phyloP scores from a whole-genome alignment of 2,113 vertebrate genomes.

The Pungitius pungitius region DNA sequence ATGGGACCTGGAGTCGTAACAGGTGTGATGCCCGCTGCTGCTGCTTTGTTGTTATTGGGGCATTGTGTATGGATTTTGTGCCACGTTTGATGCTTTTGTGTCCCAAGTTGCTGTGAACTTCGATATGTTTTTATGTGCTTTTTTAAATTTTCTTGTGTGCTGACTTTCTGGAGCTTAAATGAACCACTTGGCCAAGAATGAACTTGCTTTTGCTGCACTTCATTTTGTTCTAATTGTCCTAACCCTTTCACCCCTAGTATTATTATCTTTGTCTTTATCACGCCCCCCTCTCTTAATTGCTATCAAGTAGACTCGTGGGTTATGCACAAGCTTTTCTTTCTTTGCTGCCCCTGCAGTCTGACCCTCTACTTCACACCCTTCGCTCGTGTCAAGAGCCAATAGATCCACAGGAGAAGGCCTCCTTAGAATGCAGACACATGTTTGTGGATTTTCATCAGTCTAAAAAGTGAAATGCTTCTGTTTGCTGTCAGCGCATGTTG shows the following conservation, averaged over 20 bases:
- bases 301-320: neutral
- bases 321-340: conserved; percentile 18
- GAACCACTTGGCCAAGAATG: neutral
- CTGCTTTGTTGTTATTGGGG: neutral
- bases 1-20: neutral
- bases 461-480: conserved; percentile 25
- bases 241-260: neutral
- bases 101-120: neutral
- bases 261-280: conserved; percentile 9
- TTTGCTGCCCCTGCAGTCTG: conserved; percentile 27
- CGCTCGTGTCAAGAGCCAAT: conserved; percentile 37
- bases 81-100: neutral
- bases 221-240: neutral
- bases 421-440: conserved; percentile 23
- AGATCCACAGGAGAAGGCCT: conserved; percentile 15
- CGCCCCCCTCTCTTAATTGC: conserved; percentile 27
- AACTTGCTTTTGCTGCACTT: neutral
- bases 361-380: conserved; percentile 24
- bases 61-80: neutral
- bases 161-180: neutral
- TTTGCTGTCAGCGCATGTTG: conserved; percentile 12
- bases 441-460: conserved; percentile 27
- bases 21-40: neutral
- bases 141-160: neutral
- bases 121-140: neutral